Percentiles rank a stretch among this genome's conserved stretches.
Evolutionary conservation across 2,113 vertebrate species (phyloP).

Genomic region (Cololabis saira): DNA sequence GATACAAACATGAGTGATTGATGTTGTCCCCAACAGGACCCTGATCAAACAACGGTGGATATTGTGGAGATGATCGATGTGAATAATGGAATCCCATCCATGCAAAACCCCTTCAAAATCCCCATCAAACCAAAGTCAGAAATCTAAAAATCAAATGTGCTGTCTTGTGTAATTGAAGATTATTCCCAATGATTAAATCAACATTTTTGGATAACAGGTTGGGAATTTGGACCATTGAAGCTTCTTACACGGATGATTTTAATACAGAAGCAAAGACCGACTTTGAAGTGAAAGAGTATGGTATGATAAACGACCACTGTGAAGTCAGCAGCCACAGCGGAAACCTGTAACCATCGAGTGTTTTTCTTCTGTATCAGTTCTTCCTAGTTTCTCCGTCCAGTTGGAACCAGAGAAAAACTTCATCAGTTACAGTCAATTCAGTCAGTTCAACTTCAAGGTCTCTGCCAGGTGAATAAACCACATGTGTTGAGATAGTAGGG

Average conservation of each 20-base stretch:
- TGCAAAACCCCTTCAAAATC: constrained; percentile 92
- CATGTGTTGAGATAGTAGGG: no score
- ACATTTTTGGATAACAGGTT: constrained; percentile 73
- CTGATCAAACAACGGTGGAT: constrained; percentile 85
- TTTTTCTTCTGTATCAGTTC: constrained; percentile 54
- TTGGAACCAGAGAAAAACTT: constrained; percentile 66
- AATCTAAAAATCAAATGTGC: fast-evolving
- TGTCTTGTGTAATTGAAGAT: neutral
- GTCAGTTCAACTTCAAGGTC: constrained; percentile 67
- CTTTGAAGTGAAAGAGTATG: constrained; percentile 96
- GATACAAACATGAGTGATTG: neutral
- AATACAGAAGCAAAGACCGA: constrained; percentile 78
- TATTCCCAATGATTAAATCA: neutral
- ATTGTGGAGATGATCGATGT: constrained; percentile 85
- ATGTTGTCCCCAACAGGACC: constrained; percentile 83
- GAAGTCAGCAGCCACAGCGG: neutral
- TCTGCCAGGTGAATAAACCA: constrained; percentile 71
- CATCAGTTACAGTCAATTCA: constrained; percentile 64
- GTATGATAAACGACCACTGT: neutral
- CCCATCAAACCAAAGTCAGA: constrained; percentile 91
- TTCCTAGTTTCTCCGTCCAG: constrained; percentile 77
- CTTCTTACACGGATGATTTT: constrained; percentile 86
- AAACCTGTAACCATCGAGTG: neutral
- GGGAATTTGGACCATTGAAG: constrained; percentile 90
- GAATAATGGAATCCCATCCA: constrained; percentile 89